These are phyloP conservation scores for Tor tambroides DNA, from an alignment of 2,113 vertebrate species.

Conservation along the genomic window DNA sequence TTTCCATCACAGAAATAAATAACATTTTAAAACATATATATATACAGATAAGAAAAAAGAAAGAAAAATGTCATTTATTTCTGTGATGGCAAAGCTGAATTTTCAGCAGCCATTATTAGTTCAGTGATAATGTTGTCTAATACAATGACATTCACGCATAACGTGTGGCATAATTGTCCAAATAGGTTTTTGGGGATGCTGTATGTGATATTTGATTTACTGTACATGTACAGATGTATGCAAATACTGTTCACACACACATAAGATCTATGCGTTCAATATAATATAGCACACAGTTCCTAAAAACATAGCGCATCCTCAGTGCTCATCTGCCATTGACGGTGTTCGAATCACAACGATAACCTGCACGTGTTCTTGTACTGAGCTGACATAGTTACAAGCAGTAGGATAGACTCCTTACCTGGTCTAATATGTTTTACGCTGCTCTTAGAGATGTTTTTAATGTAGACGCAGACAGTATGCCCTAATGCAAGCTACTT, in stretches of 20 bases:
- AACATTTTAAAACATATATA: too few relatives aligned
- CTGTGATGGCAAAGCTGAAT: not conserved
- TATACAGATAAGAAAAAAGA: too few relatives aligned
- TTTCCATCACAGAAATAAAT: too few relatives aligned
- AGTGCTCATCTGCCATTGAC: slow-evolving; percentile 29
- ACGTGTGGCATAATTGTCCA: not conserved
- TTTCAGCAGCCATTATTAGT: not conserved
- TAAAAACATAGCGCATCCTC: slow-evolving; percentile 47
- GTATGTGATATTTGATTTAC: slow-evolving; percentile 77
- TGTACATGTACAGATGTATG: slow-evolving; percentile 85
- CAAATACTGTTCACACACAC: slow-evolving; percentile 65
- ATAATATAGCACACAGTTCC: slow-evolving; percentile 56
- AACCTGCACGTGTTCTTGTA: slow-evolving; percentile 33
- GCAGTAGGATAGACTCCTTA: slow-evolving; percentile 51
- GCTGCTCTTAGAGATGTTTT: slow-evolving; percentile 20
- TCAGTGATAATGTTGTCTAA: not conserved
- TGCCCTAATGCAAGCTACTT: slow-evolving; percentile 16
- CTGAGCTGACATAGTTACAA: slow-evolving; percentile 37
- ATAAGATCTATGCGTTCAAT: slow-evolving; percentile 48
- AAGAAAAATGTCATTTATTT: not conserved
- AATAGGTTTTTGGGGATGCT: not conserved
- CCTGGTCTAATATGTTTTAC: slow-evolving; percentile 24
- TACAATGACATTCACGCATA: not conserved
- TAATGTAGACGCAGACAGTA: slow-evolving; percentile 34
- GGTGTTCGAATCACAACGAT: not conserved